Evolutionary conservation across 2,797 vertebrate genomes (phyloP), one percentile per base, ranked within the genome.

Genomic region (Girardinus metallicus): DNA sequence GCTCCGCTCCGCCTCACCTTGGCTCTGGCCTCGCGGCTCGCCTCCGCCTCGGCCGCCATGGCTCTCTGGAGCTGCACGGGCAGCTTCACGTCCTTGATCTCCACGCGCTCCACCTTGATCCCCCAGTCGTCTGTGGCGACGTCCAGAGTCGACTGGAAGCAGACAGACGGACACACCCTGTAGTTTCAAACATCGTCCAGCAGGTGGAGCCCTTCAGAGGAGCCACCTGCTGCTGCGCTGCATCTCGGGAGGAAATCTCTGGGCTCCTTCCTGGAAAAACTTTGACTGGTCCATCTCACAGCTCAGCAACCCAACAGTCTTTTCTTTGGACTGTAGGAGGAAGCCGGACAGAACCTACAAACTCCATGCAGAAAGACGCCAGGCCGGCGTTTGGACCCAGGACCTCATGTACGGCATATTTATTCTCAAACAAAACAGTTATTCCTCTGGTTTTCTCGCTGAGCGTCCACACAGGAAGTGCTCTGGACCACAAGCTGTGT

Each of bases 1-100:
- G 51, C 5, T 47, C 18, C 18, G 36, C n/a, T 31, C 31, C 2
- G 0, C 15, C 76, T 29, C 86, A 99, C 98, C 97, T 99, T 99
- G 75, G 98, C 98, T 86, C 98, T 95, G 0, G 98, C 98, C 92
- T 99, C 98, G 0, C 98, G 95, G 21, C 95, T 87, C 0, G 98
- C 98, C 94, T 99, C 98, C 0, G 99, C 99, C 84, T 99, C 98
- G 0, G 98, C 98, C 0, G 98, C 98, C 98, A 99, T 99, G 1
- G 98, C 98, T 82, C 98, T 97, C 96, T 99, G 98, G 36, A 99
- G 96, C 95, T 99, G 99, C 16, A 95, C 55, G 0, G 99, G 99
- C 7, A 99, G 93, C 79, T 99, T 99, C 88, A 98, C 97, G 0
- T 99, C 99, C 92, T 99, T 99, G 83, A 99, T 99, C 90, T 99